phyloP scores from a whole-genome alignment of 2,797 vertebrate species.

The Mormyrus proboscirostris region DNA sequence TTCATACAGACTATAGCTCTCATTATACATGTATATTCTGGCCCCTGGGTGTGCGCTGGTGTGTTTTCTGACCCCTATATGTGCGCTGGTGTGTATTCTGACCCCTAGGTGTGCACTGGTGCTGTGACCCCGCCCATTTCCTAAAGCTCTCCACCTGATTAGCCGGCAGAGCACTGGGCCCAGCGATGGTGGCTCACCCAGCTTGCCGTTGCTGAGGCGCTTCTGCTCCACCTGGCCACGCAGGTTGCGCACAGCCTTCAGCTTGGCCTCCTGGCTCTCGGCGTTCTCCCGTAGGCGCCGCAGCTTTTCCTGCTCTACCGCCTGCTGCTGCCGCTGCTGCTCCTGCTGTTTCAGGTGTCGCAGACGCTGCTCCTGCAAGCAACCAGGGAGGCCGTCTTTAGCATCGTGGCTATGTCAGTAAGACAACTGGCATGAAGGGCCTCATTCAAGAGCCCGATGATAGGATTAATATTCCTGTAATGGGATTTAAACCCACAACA shows the following conservation, averaged over 20 bases:
- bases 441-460: not conserved
- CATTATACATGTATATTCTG: not conserved
- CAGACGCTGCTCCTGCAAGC: constrained; percentile 81
- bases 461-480: not conserved
- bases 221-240: constrained; percentile 89
- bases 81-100: not conserved
- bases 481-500: not conserved
- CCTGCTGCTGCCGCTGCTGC: constrained; percentile 80
- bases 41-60: not conserved
- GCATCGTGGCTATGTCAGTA: not conserved
- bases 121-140: not conserved
- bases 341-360: constrained; percentile 79
- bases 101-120: not conserved
- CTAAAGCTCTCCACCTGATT: not conserved
- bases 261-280: constrained; percentile 85
- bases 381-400: not conserved
- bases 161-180: not conserved
- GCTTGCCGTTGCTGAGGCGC: constrained; percentile 78
- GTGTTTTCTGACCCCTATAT: not conserved
- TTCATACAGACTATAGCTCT: not conserved
- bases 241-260: constrained; percentile 77
- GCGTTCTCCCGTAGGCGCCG: constrained; percentile 77
- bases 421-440: not conserved
- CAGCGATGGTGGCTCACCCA: constrained; percentile 62
- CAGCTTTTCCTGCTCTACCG: constrained; percentile 77